Evolutionary conservation across 2,113 vertebrate genomes (phyloP).

Genomic region (Caranx melampygus): DNA sequence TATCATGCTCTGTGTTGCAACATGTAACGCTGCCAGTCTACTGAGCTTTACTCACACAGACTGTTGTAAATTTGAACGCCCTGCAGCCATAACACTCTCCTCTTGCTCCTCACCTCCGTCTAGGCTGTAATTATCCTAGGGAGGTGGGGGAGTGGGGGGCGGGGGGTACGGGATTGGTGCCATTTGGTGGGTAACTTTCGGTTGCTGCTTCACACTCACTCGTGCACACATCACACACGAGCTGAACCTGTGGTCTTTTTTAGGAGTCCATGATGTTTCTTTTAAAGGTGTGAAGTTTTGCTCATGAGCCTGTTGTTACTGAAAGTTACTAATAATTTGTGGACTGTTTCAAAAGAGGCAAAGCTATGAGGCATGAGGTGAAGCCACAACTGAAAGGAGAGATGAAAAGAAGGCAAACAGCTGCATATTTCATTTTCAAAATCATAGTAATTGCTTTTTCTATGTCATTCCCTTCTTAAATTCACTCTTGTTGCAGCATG

Average conservation of each 20-base stretch:
- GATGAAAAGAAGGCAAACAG: conserved; percentile 51
- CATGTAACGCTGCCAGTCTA: conserved; percentile 44
- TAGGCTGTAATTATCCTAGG: conserved; percentile 65
- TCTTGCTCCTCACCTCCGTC: conserved; percentile 58
- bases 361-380: conserved; percentile 10
- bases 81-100: conserved; percentile 68
- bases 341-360: neutral
- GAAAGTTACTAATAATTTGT: neutral
- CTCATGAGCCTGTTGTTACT: neutral
- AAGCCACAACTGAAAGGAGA: conserved; percentile 30
- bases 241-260: conserved; percentile 1
- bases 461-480: conserved; percentile 46
- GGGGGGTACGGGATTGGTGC: conserved; percentile 40
- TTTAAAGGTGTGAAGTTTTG: conserved; percentile 22
- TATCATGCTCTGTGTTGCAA: conserved; percentile 26
- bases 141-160: conserved; percentile 19
- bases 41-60: conserved; percentile 49
- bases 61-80: conserved; percentile 58
- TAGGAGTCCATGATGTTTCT: neutral
- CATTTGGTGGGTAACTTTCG: conserved; percentile 71
- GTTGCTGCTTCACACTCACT: conserved; percentile 28
- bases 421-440: conserved; percentile 63
- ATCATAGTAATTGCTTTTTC: conserved; percentile 64
- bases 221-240: conserved; percentile 18
- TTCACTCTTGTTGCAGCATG: conserved; percentile 70